A percentile compares a stretch with the other conserved stretches of the same genome.
Conservation (phyloP, 2,113 vertebrate species). For the Sebastes schlegelii region DNA sequence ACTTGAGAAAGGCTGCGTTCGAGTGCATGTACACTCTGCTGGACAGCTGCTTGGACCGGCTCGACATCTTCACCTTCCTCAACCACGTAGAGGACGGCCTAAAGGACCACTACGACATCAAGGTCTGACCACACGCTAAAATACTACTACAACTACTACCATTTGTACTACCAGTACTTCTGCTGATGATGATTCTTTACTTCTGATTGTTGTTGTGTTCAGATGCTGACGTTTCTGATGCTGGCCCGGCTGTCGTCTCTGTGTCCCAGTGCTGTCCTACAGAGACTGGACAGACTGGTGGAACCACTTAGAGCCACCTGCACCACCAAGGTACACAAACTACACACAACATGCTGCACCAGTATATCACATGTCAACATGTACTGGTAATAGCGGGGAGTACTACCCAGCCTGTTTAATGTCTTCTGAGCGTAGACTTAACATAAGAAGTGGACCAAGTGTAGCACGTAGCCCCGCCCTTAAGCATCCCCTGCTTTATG, state of each 20-base stretch:
- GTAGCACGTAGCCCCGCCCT: no score
- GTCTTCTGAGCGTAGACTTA: no score
- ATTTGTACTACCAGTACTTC: neutral
- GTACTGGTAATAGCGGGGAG: no score
- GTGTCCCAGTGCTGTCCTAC: conserved; percentile 97
- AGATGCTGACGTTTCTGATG: conserved; percentile 99
- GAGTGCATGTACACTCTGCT: conserved; percentile 99
- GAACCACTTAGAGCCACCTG: conserved; percentile 96
- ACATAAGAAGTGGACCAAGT: no score
- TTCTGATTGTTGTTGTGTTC: neutral
- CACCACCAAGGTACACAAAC: conserved; percentile 75
- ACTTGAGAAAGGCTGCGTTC: conserved; percentile 97
- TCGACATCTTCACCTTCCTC: conserved; percentile 99
- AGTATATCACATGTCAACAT: no score
- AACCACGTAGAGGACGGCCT: conserved; percentile 99
- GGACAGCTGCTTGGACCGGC: conserved; percentile 97
- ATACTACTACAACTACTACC: neutral
- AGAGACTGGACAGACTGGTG: conserved; percentile 96
- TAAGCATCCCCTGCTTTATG: no score
- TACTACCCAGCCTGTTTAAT: no score
- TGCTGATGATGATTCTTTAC: neutral
- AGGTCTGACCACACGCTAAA: conserved; percentile 80
- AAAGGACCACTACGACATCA: conserved; percentile 99
- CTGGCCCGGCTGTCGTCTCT: conserved; percentile 95
- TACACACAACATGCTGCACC: neutral